These are phyloP conservation scores for Neoniphon sammara DNA, from an alignment of 2,797 vertebrate species.

Conservation along the genomic window DNA sequence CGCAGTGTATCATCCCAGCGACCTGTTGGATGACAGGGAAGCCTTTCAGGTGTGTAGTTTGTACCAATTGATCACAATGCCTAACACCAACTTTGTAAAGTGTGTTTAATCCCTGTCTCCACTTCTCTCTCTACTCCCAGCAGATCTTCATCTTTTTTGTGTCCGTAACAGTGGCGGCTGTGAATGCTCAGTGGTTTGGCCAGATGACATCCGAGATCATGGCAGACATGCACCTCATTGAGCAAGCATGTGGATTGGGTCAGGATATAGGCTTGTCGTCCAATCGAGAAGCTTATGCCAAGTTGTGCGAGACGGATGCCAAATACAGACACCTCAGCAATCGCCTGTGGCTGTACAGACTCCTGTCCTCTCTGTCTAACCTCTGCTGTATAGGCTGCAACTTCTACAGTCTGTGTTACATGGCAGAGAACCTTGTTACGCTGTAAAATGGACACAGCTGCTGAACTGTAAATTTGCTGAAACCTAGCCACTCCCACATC, in stretches of 20 bases:
- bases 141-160: constrained; percentile 86
- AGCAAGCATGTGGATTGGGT: constrained; percentile 82
- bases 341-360: constrained; percentile 79
- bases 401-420: constrained; percentile 83
- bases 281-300: constrained; percentile 81
- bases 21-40: constrained; percentile 81
- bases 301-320: constrained; percentile 75
- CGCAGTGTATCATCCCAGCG: constrained; percentile 83
- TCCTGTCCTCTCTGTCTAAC: constrained; percentile 87
- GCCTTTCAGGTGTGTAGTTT: constrained; percentile 78
- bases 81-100: not conserved
- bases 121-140: not conserved
- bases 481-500: not conserved
- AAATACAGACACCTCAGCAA: constrained; percentile 79
- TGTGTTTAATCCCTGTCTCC: not conserved
- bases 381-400: constrained; percentile 87
- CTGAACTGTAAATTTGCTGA: constrained; percentile 25
- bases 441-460: constrained; percentile 64
- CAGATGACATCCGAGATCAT: constrained; percentile 82
- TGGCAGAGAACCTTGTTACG: constrained; percentile 82
- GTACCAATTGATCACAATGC: not conserved
- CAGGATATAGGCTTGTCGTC: constrained; percentile 82
- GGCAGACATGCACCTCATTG: constrained; percentile 84
- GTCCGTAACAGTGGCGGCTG: constrained; percentile 81
- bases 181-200: constrained; percentile 89